These are phyloP conservation scores for Cichlasoma orientale DNA, from an alignment of 2,797 vertebrate genomes.

Conservation along the genomic window DNA sequence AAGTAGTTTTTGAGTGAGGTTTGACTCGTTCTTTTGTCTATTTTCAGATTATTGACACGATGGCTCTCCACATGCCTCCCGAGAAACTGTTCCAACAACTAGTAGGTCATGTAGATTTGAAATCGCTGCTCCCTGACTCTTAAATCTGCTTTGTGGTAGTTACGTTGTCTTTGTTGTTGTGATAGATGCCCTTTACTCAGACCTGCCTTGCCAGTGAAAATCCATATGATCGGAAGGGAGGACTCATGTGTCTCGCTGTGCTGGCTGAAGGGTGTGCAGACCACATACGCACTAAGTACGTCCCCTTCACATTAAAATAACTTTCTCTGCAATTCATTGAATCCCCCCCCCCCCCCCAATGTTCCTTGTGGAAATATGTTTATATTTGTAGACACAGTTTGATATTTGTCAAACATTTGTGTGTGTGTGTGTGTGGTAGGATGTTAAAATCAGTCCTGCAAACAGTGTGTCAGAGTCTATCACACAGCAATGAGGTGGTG, in stretches of 20 bases:
- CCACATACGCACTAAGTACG: constrained; percentile 89
- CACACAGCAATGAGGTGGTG: constrained; percentile 86
- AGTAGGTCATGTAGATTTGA: constrained; percentile 72
- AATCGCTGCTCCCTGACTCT: neutral
- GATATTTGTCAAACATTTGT: neutral
- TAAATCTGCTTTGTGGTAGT: neutral
- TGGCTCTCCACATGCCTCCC: constrained; percentile 90
- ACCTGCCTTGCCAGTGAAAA: constrained; percentile 82
- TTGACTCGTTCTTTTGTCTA: neutral
- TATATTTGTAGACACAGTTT: neutral
- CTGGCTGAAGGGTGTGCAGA: constrained; percentile 92
- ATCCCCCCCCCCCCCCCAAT: too few species aligned
- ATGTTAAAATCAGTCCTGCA: constrained; percentile 86
- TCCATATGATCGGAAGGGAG: constrained; percentile 88
- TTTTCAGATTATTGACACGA: constrained; percentile 88
- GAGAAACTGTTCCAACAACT: constrained; percentile 89
- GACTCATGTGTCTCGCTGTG: constrained; percentile 89
- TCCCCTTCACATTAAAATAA: neutral
- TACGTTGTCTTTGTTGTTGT: neutral
- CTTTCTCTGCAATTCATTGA: neutral
- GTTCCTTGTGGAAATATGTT: too few species aligned
- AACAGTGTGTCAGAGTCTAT: constrained; percentile 85
- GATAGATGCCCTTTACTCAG: constrained; percentile 85
- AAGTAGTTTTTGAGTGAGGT: neutral
- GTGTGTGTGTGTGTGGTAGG: constrained; percentile 66